Evolutionary conservation across 1,140 invertebrate species (phyloP), one percentile per base, ranked within the genome.

Genomic region (Vanessa tameamea): DNA sequence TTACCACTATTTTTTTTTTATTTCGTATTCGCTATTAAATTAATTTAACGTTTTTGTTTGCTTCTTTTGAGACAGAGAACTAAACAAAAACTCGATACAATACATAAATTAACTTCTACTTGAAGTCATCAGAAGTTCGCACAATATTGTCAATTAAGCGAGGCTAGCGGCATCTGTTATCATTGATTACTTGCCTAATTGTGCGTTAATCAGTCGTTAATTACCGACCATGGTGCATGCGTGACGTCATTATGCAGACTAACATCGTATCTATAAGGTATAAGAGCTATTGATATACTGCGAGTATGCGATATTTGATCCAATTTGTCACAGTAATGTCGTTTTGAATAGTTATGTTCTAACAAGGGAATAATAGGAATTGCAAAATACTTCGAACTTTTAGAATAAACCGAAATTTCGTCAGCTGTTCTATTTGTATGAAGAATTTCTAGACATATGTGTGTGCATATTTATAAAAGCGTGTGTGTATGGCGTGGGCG

Each of bases 141-240:
- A 61, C 31, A 61, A 61, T 61, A 61, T 47, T 48, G 70, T 73
- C 65, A 76, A 72, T 76, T 71, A 76, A 55, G 26, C 71, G 68
- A 69, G 48, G 63, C 74, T 64, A 80, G 61, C 73, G 57, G 72
- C 86, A 83, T 82, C 79, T 85, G 85, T 82, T 84, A 85, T 86
- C 81, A 83, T 74, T 82, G 84, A 87, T 86, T 83, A 85, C 72
- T 73, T 63, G 82, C 73, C 82, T 88, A 86, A 88, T 89, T 89
- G 86, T 86, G 75, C 86, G 83, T 79, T 87, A 88, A 89, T 89
- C 84, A 88, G 83, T 77, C 84, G 76, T 84, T 87, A 88, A 89
- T 89, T 82, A 88, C 79, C 63, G 76, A 48, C 51, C 69, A 65
- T 70, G 81, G 78, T 76, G 77, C 73, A 77, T 71, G 76, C 83